Percentiles rank a stretch among this genome's conserved stretches.
phyloP scores from a whole-genome alignment of 1,140 invertebrate species.

The Papilio aristodemus region DNA sequence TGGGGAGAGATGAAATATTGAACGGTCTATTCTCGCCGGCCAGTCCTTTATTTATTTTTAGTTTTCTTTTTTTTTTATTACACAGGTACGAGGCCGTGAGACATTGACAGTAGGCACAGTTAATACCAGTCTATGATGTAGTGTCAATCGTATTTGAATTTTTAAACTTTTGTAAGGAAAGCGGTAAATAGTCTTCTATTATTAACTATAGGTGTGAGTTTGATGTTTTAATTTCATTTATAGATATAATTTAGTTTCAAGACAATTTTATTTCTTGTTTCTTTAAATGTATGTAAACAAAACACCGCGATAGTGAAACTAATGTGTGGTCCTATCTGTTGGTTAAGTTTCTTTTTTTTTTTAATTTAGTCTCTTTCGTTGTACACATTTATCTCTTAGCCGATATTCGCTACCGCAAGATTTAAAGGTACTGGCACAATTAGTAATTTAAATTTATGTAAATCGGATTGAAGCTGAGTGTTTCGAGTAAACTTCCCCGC shows the following conservation, averaged over 20 bases:
- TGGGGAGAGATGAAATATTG: conserved; percentile 35
- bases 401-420: conserved; percentile 27
- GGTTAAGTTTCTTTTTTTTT: conserved; percentile 20
- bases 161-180: background rate
- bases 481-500: conserved; percentile 33
- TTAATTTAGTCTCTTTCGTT: background rate
- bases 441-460: conserved; percentile 43
- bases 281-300: conserved; percentile 18
- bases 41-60: conserved; percentile 30
- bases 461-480: conserved; percentile 41
- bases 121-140: conserved; percentile 15
- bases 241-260: background rate
- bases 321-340: conserved; percentile 39
- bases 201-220: background rate
- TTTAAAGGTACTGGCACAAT: conserved; percentile 35
- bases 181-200: background rate
- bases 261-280: background rate
- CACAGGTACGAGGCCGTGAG: conserved; percentile 37
- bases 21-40: conserved; percentile 31
- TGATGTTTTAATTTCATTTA: background rate
- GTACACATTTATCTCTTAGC: conserved; percentile 13
- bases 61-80: conserved; percentile 33
- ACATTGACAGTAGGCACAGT: conserved; percentile 14
- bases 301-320: conserved; percentile 38
- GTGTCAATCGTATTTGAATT: conserved; percentile 12